Evolutionary conservation across 1,140 invertebrate species (phyloP).

Genomic region (Colletes latitarsis): DNA sequence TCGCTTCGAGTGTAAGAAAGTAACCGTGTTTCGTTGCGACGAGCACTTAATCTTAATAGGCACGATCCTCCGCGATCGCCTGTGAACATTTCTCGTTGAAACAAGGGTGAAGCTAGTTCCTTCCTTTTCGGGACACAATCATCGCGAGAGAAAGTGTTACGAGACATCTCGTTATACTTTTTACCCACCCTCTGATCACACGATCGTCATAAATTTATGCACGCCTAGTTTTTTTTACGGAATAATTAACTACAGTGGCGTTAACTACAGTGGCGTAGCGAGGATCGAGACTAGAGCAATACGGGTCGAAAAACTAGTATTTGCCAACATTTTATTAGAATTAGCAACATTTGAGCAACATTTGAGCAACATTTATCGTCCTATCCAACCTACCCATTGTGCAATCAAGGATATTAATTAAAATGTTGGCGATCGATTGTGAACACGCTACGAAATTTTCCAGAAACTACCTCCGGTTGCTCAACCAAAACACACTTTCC

Average conservation of each 20-base stretch:
- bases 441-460: constrained; percentile 11
- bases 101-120: not conserved
- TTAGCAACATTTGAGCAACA: no score
- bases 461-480: constrained; percentile 33
- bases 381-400: not conserved
- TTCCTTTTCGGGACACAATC: not conserved
- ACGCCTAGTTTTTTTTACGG: not conserved
- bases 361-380: no score
- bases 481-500: constrained; percentile 59
- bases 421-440: constrained; percentile 4
- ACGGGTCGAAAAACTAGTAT: no score
- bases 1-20: constrained; percentile 21
- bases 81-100: not conserved
- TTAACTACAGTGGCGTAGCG: no score
- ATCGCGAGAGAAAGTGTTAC: constrained; percentile 18
- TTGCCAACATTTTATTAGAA: no score
- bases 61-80: not conserved
- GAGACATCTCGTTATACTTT: not conserved
- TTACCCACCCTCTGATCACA: not conserved
- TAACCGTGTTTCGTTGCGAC: constrained; percentile 16
- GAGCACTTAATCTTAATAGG: constrained; percentile 11
- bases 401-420: constrained; percentile 42
- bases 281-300: no score
- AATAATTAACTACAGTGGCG: no score
- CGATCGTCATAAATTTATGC: not conserved